Percentiles rank a stretch among this genome's conserved stretches.
Conservation (phyloP, 37 sponge, comb jelly and placozoan genomes). For the Geodia barretti region DNA sequence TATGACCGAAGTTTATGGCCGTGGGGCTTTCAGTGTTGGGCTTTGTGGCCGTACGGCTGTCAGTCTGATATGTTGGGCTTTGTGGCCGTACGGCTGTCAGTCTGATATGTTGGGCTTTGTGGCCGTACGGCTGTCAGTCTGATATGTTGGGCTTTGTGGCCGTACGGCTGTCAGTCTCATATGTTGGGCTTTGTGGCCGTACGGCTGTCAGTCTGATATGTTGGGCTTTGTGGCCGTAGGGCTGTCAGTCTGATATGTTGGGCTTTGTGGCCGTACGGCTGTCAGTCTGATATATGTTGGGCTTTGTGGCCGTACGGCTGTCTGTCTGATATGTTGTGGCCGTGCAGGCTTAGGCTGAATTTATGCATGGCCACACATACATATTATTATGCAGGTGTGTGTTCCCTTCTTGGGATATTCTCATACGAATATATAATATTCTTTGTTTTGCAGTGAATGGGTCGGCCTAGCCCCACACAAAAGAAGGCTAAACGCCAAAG, state of each 20-base stretch:
- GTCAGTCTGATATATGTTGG: constrained; percentile 20
- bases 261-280: constrained; percentile 3
- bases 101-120: constrained; percentile 18
- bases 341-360: background rate
- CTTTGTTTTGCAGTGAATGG: too few species aligned
- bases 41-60: background rate
- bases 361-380: background rate
- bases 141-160: constrained; percentile 18
- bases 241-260: constrained; percentile 17
- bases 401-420: background rate
- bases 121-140: constrained; percentile 3
- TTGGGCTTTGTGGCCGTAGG: constrained; percentile 12
- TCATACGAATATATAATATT: too few species aligned
- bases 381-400: background rate
- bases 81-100: background rate
- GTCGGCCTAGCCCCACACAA: background rate
- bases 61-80: background rate
- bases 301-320: background rate
- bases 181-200: constrained; percentile 18
- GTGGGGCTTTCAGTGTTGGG: too few species aligned
- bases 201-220: constrained; percentile 11
- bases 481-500: background rate
- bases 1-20: too few species aligned
- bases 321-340: background rate
- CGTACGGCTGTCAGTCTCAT: constrained; percentile 7